Evolutionary conservation across 2,113 vertebrate genomes (phyloP), one percentile per base, ranked within the genome.

Genomic region (Eulemur macaco): DNA sequence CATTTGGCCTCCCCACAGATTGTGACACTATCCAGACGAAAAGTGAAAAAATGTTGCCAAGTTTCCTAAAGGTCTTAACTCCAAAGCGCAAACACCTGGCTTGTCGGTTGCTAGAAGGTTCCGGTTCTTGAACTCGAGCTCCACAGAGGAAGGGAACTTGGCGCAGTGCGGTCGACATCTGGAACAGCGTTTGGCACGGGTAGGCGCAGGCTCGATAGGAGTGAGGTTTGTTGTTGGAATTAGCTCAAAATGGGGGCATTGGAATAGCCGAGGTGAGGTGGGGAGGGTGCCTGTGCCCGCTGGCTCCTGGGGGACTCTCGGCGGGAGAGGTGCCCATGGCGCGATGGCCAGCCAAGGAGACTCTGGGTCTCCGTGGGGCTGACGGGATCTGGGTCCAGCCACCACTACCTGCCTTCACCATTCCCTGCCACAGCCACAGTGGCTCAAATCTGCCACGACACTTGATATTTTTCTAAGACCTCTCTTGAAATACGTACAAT

Each of bases 191-290:
- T 12, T 6, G 18, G 54, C 21, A 1, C 10, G 0, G 0, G 3
- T 17, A 17, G 13, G 39, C 1, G 1, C 0, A 5, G 8, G 2
- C 14, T 27, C 34, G 3, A 1, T 5, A 6, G 21, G 2, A 3
- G 17, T 12, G 45, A 47, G 58, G 15, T 13, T 68, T 20, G 20
- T 50, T 54, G 45, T 77, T 54, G 12, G 58, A 47, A 73, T 11
- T 9, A 31, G 45, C 68, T 77, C 54, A 7, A 37, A 47, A 20
- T 6, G 0, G 1, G 73, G 50, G 63, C 15, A 25, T 11, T 18
- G 66, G 47, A 9, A 39, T 29, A 71, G 3, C 29, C 0, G 0
- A 8, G 45, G 18, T 3, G 8, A 18, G 66, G 56, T 8, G 14
- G 15, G 25, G 39, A 60, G 54, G 7, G 52, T 8, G 23, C 56